A percentile compares a stretch with the other conserved stretches of the same genome.
Conservation (phyloP, 2,797 vertebrate genomes). For the Hylomyscus alleni region DNA sequence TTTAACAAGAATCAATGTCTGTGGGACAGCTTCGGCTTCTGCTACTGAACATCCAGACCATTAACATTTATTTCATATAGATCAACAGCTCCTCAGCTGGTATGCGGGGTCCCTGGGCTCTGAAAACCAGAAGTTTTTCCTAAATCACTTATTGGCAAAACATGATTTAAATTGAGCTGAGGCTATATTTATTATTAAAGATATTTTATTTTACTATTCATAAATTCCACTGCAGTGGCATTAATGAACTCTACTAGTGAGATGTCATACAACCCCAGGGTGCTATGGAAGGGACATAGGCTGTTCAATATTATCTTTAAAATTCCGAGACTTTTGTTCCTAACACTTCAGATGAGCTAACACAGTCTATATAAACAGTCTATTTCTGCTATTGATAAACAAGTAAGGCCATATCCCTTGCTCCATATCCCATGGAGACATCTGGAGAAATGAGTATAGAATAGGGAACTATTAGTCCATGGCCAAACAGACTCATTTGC, state of each 20-base stretch:
- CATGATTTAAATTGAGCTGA: neutral
- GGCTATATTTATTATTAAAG: neutral
- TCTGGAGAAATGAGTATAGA: neutral
- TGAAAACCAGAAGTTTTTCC: neutral
- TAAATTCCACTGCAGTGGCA: neutral
- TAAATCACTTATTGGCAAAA: conserved; percentile 49
- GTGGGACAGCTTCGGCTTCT: neutral
- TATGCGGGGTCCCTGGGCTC: neutral
- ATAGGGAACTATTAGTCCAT: neutral
- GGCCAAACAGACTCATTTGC: neutral
- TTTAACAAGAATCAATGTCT: neutral
- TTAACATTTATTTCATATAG: neutral
- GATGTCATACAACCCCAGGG: neutral
- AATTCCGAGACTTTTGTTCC: neutral
- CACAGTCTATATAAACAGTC: neutral
- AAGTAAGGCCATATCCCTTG: conserved; percentile 15
- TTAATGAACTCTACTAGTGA: neutral
- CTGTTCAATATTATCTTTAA: neutral
- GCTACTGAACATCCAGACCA: neutral
- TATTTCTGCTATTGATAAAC: conserved; percentile 40
- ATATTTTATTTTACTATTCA: conserved; percentile 16
- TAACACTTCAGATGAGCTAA: conserved; percentile 1
- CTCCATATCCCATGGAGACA: neutral
- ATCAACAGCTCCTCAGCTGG: neutral
- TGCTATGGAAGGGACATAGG: too few species aligned